Conservation (phyloP, 2,113 vertebrate genomes). For the Theropithecus gelada region DNA sequence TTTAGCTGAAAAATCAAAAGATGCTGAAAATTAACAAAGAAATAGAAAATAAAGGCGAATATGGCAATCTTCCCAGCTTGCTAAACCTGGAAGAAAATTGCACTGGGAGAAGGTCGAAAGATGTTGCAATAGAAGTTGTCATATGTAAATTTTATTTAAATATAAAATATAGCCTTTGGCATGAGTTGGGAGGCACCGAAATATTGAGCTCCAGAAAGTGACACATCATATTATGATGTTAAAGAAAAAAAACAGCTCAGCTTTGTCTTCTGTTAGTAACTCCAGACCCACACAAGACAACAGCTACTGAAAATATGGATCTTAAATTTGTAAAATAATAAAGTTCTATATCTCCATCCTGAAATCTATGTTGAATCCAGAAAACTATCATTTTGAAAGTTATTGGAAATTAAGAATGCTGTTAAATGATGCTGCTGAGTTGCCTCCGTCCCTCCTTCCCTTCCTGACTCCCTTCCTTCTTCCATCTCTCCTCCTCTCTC, state of each 20-base stretch:
- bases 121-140: not conserved
- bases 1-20: not conserved
- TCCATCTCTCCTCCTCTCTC: accelerated
- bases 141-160: not conserved
- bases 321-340: not conserved
- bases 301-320: not conserved
- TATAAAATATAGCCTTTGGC: not conserved
- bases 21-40: not conserved
- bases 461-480: too few species aligned
- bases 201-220: not conserved
- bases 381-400: not conserved
- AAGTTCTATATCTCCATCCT: not conserved
- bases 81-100: not conserved
- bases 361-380: not conserved
- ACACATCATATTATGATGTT: not conserved
- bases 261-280: not conserved
- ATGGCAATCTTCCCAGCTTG: not conserved
- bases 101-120: not conserved
- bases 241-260: not conserved
- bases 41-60: not conserved
- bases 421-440: not conserved
- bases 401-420: not conserved
- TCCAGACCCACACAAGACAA: not conserved
- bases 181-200: not conserved
- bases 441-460: not conserved